phyloP scores from a whole-genome alignment of 37 sponge, comb jelly and placozoan genomes.

The Beroe forskalii region DNA sequence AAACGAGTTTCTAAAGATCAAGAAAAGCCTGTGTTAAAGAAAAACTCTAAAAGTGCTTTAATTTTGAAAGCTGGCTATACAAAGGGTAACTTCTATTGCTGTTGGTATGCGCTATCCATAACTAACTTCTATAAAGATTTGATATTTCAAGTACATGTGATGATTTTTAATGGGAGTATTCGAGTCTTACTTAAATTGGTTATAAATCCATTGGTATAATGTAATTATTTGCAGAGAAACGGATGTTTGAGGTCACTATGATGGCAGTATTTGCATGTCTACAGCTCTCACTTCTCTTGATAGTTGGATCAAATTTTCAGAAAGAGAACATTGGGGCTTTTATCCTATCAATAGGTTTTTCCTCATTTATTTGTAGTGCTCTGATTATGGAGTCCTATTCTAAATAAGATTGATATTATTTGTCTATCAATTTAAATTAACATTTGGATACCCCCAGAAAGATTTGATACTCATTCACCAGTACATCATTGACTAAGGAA shows the following conservation, averaged over 20 bases:
- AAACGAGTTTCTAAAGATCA: conserved; percentile 26
- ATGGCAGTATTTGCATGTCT: not conserved
- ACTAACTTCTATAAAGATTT: too few species aligned
- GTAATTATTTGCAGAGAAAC: conserved; percentile 45
- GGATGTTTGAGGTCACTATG: conserved; percentile 50
- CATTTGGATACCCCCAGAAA: too few species aligned
- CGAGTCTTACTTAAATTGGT: too few species aligned
- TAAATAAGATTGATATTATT: too few species aligned
- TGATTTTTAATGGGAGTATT: too few species aligned
- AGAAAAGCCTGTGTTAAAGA: conserved; percentile 38
- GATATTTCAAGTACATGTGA: too few species aligned
- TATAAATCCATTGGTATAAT: too few species aligned
- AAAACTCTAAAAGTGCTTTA: conserved; percentile 57
- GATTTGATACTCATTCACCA: too few species aligned
- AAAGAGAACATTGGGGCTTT: conserved; percentile 46
- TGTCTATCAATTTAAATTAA: too few species aligned
- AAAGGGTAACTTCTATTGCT: conserved; percentile 53
- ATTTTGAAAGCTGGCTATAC: conserved; percentile 53
- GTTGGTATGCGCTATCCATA: too few species aligned
- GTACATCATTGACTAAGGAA: too few species aligned
- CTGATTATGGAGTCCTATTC: too few species aligned
- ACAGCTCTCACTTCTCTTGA: not conserved
- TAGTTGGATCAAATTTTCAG: conserved; percentile 17
- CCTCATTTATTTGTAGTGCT: not conserved
- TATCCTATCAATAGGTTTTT: conserved; percentile 17